phyloP scores from a whole-genome alignment of 1,140 invertebrate species.

The Leptonema lineaticorne region DNA sequence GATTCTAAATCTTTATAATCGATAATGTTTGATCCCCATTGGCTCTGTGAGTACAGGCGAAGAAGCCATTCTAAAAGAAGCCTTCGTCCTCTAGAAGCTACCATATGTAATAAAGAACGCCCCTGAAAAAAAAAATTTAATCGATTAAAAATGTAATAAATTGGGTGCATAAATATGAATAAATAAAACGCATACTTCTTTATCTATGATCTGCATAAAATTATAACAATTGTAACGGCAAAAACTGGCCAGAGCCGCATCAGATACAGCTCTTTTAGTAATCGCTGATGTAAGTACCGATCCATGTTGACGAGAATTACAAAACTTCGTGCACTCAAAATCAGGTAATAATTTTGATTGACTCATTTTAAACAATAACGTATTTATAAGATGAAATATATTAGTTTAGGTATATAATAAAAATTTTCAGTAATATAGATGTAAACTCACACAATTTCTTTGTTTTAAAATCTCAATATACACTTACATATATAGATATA shows the following conservation, averaged over 20 bases:
- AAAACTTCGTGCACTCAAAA: slow-evolving; percentile 57
- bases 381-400: neutral
- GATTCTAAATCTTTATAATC: slow-evolving; percentile 69
- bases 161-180: neutral
- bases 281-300: slow-evolving; percentile 60
- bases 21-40: slow-evolving; percentile 47
- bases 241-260: slow-evolving; percentile 59
- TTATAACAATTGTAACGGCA: slow-evolving; percentile 61
- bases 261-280: slow-evolving; percentile 59
- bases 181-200: slow-evolving; percentile 45
- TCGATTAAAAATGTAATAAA: neutral
- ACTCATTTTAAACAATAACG: slow-evolving; percentile 47
- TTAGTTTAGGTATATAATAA: neutral
- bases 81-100: slow-evolving; percentile 65
- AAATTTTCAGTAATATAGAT: slow-evolving; percentile 10
- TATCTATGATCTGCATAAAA: slow-evolving; percentile 59
- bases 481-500: neutral
- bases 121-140: slow-evolving; percentile 49
- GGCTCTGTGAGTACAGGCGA: slow-evolving; percentile 46
- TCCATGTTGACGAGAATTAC: slow-evolving; percentile 64
- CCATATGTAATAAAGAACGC: slow-evolving; percentile 67
- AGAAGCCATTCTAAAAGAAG: slow-evolving; percentile 69
- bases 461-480: neutral
- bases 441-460: slow-evolving; percentile 18
- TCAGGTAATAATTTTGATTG: slow-evolving; percentile 43